Conservation (phyloP, 2,888 invertebrate genomes). For the Oithona nana region DNA sequence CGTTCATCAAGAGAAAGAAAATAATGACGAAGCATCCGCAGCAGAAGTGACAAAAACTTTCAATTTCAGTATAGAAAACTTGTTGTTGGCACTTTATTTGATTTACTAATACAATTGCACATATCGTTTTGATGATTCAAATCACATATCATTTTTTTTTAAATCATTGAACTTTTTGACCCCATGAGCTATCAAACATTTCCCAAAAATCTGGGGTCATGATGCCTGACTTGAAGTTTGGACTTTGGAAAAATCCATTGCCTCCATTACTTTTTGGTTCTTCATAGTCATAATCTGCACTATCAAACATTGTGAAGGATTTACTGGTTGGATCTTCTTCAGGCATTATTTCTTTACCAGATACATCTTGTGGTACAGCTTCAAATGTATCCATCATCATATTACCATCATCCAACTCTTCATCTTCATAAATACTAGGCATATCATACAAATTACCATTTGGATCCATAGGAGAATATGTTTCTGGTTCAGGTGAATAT, state of each 20-base stretch:
- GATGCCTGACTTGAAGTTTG: neutral
- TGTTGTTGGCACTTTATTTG: too few relatives aligned
- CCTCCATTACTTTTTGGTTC: neutral
- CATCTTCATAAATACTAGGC: neutral
- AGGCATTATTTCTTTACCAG: too few relatives aligned
- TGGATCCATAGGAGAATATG: neutral
- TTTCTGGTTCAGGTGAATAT: neutral
- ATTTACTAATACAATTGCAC: too few relatives aligned
- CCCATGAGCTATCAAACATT: slow-evolving; percentile 1
- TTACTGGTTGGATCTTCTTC: neutral
- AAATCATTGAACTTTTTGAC: slow-evolving; percentile 44
- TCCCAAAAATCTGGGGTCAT: slow-evolving; percentile 2
- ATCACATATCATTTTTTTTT: too few relatives aligned
- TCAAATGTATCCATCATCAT: neutral
- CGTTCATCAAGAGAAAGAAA: too few relatives aligned
- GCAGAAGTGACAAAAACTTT: too few relatives aligned
- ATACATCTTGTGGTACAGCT: neutral
- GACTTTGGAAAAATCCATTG: neutral
- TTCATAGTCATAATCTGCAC: neutral
- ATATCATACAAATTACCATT: too few relatives aligned
- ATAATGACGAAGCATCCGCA: too few relatives aligned
- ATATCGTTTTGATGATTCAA: too few relatives aligned
- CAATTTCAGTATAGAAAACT: too few relatives aligned
- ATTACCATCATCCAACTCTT: neutral
- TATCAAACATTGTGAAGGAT: neutral